Conservation (phyloP, 2,113 vertebrate genomes). For the Poeciliopsis prolifica region DNA sequence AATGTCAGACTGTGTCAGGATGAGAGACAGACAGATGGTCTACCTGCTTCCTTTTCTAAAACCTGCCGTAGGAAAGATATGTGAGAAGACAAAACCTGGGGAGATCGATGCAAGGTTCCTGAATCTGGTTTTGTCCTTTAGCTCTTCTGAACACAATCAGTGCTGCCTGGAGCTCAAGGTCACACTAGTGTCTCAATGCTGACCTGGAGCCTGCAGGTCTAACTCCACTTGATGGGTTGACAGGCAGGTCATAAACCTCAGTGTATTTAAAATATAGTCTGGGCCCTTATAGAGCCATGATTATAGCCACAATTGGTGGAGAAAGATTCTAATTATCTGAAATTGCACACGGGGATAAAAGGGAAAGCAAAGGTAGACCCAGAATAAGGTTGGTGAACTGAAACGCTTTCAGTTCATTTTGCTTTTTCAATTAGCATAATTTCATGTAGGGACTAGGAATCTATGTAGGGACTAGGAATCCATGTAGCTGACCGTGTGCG, state of each 20-base stretch:
- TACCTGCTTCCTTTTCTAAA: conserved; percentile 10
- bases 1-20: conserved; percentile 9
- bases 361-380: conserved; percentile 30
- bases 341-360: conserved; percentile 25
- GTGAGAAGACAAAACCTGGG: conserved; percentile 65
- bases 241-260: conserved; percentile 41
- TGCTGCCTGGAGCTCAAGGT: conserved; percentile 50
- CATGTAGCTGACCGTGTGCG: conserved; percentile 43
- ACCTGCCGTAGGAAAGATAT: conserved; percentile 60
- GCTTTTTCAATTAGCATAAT: background rate
- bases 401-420: conserved; percentile 12
- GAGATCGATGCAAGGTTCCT: conserved; percentile 66
- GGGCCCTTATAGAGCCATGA: conserved; percentile 35
- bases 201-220: conserved; percentile 59
- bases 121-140: conserved; percentile 54
- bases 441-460: conserved; percentile 31
- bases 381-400: conserved; percentile 46
- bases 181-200: conserved; percentile 53
- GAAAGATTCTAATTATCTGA: conserved; percentile 46
- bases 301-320: conserved; percentile 50
- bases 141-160: conserved; percentile 45
- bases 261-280: conserved; percentile 35
- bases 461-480: conserved; percentile 21
- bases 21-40: conserved; percentile 37
- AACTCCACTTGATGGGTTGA: conserved; percentile 33